Percentiles rank a stretch among this genome's conserved stretches.
These are phyloP conservation scores for Ceratoteleas bidentatus DNA, from an alignment of 1,140 invertebrate genomes.

Conservation along the genomic window DNA sequence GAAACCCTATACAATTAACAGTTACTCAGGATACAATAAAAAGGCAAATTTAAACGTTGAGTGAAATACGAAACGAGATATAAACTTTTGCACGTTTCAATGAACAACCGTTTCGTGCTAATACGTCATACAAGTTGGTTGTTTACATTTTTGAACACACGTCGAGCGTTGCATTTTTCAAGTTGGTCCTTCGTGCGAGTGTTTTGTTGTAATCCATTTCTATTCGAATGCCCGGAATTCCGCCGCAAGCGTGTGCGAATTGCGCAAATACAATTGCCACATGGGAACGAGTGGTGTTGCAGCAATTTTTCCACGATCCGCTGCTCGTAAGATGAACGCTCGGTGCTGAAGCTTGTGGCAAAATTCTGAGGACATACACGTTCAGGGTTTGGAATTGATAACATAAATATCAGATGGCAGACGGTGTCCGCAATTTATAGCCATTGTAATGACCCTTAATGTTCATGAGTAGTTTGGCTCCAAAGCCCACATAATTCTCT, in stretches of 20 bases:
- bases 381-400: slow-evolving; percentile 70
- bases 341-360: slow-evolving; percentile 41
- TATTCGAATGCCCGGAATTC: slow-evolving; percentile 41
- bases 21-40: background rate
- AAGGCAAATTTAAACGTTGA: background rate
- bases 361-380: slow-evolving; percentile 63
- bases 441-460: slow-evolving; percentile 79
- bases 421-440: slow-evolving; percentile 74
- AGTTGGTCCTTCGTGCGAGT: slow-evolving; percentile 26
- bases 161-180: slow-evolving; percentile 60
- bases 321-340: slow-evolving; percentile 44
- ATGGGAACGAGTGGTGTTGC: slow-evolving; percentile 53
- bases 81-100: slow-evolving; percentile 14
- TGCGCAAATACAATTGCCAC: slow-evolving; percentile 59
- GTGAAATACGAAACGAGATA: background rate
- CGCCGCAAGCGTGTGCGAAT: slow-evolving; percentile 47
- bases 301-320: slow-evolving; percentile 58
- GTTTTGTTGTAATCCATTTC: slow-evolving; percentile 61
- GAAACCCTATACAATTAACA: too few relatives aligned
- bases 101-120: slow-evolving; percentile 25
- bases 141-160: slow-evolving; percentile 45
- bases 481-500: slow-evolving; percentile 74
- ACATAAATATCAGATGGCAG: slow-evolving; percentile 74
- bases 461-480: slow-evolving; percentile 76
- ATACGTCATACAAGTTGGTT: slow-evolving; percentile 40